These are phyloP conservation scores for Carabus problematicus DNA, from an alignment of 2,888 invertebrate genomes.

Conservation along the genomic window DNA sequence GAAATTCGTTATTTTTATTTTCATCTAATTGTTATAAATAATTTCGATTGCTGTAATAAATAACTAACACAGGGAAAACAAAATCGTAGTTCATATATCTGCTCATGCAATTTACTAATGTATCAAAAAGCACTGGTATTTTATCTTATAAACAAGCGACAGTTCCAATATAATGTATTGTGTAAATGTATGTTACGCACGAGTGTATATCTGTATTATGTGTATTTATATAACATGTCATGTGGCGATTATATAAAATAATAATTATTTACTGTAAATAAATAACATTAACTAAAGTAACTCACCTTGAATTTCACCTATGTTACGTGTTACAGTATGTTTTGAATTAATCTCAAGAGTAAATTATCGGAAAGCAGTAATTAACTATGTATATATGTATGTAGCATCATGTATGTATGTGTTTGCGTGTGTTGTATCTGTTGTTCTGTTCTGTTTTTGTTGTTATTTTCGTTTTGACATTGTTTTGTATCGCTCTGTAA, in stretches of 20 bases:
- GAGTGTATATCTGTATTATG: conserved; percentile 4
- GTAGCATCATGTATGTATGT: too few relatives aligned
- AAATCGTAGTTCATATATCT: not conserved
- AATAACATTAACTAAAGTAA: conserved; percentile 11
- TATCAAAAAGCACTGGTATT: conserved; percentile 10
- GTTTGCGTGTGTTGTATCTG: too few relatives aligned
- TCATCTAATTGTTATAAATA: conserved; percentile 12
- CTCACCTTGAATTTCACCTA: conserved; percentile 14
- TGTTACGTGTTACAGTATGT: too few relatives aligned
- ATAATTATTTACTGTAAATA: conserved; percentile 16
- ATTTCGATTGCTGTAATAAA: conserved; percentile 28
- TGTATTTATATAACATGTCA: not conserved
- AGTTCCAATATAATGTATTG: conserved; percentile 15
- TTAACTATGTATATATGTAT: too few relatives aligned
- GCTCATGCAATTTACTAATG: conserved; percentile 33
- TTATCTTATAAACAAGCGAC: conserved; percentile 8
- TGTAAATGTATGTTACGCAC: conserved; percentile 18
- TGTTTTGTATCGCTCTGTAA: not conserved
- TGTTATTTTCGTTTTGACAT: not conserved
- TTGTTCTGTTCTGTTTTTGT: not conserved
- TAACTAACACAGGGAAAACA: conserved; percentile 18
- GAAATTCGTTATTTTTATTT: conserved; percentile 32
- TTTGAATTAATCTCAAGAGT: too few relatives aligned
- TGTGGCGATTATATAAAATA: conserved; percentile 3
- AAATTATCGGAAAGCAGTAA: too few relatives aligned